phyloP scores from a whole-genome alignment of 2,888 invertebrate genomes.

The Tipula confusa region DNA sequence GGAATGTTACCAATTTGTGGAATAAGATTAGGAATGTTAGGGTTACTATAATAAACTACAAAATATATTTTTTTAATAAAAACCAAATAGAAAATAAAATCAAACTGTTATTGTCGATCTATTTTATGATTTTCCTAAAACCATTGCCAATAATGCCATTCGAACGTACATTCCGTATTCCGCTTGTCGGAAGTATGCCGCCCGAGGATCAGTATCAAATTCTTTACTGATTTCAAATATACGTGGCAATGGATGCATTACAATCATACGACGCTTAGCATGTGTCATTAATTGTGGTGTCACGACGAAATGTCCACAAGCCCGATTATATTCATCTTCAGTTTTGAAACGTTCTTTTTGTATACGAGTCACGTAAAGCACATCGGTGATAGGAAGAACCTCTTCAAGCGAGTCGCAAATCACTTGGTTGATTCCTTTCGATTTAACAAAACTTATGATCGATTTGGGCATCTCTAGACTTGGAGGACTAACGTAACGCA shows the following conservation, averaged over 20 bases:
- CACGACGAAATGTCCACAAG: conserved; percentile 80
- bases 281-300: conserved; percentile 94
- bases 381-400: conserved; percentile 65
- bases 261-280: conserved; percentile 90
- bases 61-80: neutral
- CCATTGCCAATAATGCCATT: conserved; percentile 94
- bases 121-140: conserved; percentile 58
- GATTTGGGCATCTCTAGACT: conserved; percentile 88
- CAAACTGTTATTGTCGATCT: neutral
- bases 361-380: conserved; percentile 97
- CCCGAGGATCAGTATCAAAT: conserved; percentile 93
- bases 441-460: conserved; percentile 71
- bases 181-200: conserved; percentile 97
- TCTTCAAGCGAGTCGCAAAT: conserved; percentile 41
- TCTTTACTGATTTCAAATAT: conserved; percentile 92
- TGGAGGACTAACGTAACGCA: conserved; percentile 86
- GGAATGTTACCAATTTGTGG: neutral
- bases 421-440: conserved; percentile 75
- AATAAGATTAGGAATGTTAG: neutral
- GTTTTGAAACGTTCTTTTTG: conserved; percentile 87
- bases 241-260: conserved; percentile 95
- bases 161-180: conserved; percentile 97
- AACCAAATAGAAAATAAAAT: neutral
- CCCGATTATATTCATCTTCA: conserved; percentile 82
- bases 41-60: neutral